Evolutionary conservation across 2,113 vertebrate genomes (phyloP).

Genomic region (Candoia aspera): DNA sequence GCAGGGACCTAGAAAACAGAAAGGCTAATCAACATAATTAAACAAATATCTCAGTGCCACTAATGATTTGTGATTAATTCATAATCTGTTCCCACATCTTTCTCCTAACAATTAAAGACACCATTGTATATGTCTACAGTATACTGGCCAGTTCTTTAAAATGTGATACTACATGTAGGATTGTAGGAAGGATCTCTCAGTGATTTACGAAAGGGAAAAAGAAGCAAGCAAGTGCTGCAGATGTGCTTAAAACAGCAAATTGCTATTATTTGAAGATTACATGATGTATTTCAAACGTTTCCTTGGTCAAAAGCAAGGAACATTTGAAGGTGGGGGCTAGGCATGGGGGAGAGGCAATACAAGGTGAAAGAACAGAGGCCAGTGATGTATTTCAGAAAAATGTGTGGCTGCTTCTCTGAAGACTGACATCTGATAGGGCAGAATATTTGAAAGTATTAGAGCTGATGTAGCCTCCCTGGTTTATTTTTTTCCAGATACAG

Average conservation of each 20-base stretch:
- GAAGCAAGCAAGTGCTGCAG: neutral
- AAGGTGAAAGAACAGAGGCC: neutral
- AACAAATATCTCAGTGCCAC: slow-evolving; percentile 43
- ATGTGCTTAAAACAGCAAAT: neutral
- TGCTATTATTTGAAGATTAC: neutral
- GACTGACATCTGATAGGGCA: neutral
- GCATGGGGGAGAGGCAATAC: neutral
- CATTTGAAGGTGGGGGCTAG: neutral
- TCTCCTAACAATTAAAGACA: slow-evolving; percentile 47
- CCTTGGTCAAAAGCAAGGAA: neutral
- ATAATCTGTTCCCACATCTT: slow-evolving; percentile 42
- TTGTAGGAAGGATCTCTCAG: neutral
- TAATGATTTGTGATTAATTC: slow-evolving; percentile 66
- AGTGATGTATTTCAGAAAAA: neutral
- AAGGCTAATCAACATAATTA: slow-evolving; percentile 62
- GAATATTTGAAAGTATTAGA: neutral
- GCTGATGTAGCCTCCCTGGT: neutral
- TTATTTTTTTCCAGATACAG: neutral
- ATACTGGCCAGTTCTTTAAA: slow-evolving; percentile 6
- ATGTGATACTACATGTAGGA: neutral
- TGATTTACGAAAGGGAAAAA: neutral
- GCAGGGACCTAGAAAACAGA: slow-evolving; percentile 3
- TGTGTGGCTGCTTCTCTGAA: neutral
- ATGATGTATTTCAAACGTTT: neutral
- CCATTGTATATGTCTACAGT: slow-evolving; percentile 40